Evolutionary conservation across 2,113 vertebrate genomes (phyloP).

Genomic region (Caranx ignobilis): DNA sequence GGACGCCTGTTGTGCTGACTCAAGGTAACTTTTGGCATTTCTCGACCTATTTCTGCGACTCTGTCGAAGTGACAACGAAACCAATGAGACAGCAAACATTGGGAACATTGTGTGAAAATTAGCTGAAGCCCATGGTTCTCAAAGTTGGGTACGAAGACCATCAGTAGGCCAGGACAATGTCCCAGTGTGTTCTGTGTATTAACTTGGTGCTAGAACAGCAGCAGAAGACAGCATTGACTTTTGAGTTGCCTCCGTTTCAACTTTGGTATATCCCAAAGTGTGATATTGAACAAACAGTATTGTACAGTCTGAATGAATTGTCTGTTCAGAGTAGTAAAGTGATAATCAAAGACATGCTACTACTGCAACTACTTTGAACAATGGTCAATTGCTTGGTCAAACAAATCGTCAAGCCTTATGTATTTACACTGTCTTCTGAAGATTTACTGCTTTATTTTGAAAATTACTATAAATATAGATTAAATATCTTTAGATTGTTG

Average conservation of each 20-base stretch:
- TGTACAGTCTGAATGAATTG: neutral
- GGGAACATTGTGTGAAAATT: conserved; percentile 45
- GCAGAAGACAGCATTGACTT: neutral
- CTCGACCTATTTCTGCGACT: neutral
- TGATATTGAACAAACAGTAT: neutral
- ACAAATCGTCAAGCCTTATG: neutral
- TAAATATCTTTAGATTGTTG: neutral
- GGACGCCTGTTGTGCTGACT: neutral
- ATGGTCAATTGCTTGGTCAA: neutral
- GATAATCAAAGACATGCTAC: neutral
- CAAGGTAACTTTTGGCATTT: neutral
- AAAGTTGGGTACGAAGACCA: conserved; percentile 12
- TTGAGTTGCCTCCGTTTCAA: neutral
- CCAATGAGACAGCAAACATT: neutral
- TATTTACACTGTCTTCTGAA: neutral
- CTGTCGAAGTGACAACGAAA: neutral
- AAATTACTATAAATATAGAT: neutral
- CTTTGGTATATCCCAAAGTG: neutral
- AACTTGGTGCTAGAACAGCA: neutral
- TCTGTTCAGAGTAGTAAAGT: neutral
- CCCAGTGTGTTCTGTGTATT: neutral
- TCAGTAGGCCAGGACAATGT: neutral
- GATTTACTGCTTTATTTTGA: neutral
- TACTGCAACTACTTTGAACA: neutral
- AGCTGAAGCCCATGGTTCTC: conserved; percentile 14